phyloP scores from a whole-genome alignment of 2,888 invertebrate species.

The Tenthredo livida region DNA sequence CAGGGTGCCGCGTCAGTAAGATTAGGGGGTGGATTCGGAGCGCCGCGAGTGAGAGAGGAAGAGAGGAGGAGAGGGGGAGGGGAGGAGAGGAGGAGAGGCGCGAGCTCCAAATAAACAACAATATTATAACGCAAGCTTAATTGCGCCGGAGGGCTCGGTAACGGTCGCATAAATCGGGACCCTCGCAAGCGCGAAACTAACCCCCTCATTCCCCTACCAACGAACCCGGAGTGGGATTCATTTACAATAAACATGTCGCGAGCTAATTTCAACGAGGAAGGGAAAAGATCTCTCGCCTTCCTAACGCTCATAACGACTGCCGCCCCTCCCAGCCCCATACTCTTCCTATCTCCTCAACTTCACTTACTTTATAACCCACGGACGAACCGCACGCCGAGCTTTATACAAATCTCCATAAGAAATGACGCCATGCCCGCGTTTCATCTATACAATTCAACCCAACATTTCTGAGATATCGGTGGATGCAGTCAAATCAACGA shows the following conservation, averaged over 20 bases:
- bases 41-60: slow-evolving; percentile 12
- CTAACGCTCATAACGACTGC: slow-evolving; percentile 47
- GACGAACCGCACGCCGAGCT: slow-evolving; percentile 15
- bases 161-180: slow-evolving; percentile 75
- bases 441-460: not conserved
- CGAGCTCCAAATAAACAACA: slow-evolving; percentile 75
- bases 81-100: slow-evolving; percentile 60
- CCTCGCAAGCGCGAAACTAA: slow-evolving; percentile 57
- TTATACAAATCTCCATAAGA: not conserved
- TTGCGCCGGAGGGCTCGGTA: slow-evolving; percentile 76
- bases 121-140: slow-evolving; percentile 78
- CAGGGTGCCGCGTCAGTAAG: slow-evolving; percentile 65
- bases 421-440: not conserved
- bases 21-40: slow-evolving; percentile 60
- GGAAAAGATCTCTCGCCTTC: slow-evolving; percentile 53
- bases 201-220: slow-evolving; percentile 54
- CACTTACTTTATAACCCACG: slow-evolving; percentile 18
- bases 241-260: slow-evolving; percentile 77
- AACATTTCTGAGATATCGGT: not conserved
- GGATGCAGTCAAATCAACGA: not conserved
- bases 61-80: slow-evolving; percentile 57
- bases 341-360: not conserved
- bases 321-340: not conserved
- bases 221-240: slow-evolving; percentile 71
- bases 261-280: slow-evolving; percentile 70